Percentiles rank a stretch among this genome's conserved stretches.
Evolutionary conservation across 2,113 vertebrate genomes (phyloP).

Genomic region (Ceyx margarethae): DNA sequence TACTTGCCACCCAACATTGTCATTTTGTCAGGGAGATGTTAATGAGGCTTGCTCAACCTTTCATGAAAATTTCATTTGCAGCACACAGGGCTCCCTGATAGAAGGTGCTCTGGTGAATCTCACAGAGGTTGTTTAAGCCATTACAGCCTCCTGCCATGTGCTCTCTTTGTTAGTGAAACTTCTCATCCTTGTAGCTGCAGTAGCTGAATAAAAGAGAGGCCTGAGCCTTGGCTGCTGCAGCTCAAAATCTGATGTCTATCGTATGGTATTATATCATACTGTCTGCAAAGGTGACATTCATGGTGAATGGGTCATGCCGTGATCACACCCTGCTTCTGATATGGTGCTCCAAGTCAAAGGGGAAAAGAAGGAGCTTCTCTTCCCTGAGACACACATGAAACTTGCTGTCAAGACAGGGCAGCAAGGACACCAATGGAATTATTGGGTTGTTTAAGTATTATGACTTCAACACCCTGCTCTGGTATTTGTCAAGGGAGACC

Average conservation of each 20-base stretch:
- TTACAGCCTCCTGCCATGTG: neutral
- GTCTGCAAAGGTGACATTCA: neutral
- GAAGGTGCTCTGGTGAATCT: neutral
- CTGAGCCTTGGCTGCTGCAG: neutral
- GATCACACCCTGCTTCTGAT: neutral
- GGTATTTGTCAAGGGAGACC: neutral
- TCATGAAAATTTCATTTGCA: neutral
- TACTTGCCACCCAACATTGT: fast-evolving
- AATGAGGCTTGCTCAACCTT: neutral
- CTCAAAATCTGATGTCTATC: neutral
- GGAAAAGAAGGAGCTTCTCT: neutral
- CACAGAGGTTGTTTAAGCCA: neutral
- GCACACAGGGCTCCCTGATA: neutral
- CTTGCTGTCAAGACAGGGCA: neutral
- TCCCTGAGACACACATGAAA: neutral
- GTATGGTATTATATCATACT: neutral
- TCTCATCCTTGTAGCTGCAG: neutral
- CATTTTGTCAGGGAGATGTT: neutral
- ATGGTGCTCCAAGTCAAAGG: neutral
- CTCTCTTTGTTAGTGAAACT: neutral
- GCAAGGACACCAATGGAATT: neutral
- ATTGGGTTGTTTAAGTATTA: neutral
- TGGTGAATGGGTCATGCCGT: fast-evolving
- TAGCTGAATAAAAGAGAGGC: neutral
- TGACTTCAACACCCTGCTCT: neutral